Evolutionary conservation across 2,797 vertebrate genomes (phyloP).

Genomic region (Oceanodroma leucorhoa): DNA sequence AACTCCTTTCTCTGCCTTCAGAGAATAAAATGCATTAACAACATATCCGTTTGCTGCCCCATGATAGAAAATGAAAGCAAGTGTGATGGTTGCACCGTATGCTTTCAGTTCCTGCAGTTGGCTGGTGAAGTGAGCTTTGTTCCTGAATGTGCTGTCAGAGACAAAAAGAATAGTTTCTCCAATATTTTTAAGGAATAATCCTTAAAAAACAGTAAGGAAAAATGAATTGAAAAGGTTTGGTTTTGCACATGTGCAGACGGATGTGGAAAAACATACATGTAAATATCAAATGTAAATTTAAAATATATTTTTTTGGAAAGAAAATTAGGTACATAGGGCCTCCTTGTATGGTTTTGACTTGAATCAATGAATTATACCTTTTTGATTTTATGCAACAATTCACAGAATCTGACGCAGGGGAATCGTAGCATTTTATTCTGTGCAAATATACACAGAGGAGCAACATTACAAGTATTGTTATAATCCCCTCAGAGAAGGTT

Average conservation of each 20-base stretch:
- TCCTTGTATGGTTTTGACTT: background rate
- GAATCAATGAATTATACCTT: background rate
- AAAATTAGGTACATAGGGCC: background rate
- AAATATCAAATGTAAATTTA: background rate
- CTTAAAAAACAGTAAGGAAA: background rate
- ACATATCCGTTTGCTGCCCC: background rate
- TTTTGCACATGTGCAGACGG: background rate
- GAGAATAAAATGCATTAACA: conserved; percentile 44
- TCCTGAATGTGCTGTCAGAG: background rate
- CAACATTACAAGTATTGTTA: background rate
- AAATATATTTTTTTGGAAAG: background rate
- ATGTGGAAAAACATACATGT: background rate
- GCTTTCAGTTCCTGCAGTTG: background rate
- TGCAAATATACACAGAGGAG: background rate
- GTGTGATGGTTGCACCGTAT: background rate
- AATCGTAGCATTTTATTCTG: background rate
- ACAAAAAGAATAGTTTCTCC: background rate
- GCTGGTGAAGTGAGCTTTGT: background rate
- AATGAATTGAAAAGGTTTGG: background rate
- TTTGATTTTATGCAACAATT: background rate
- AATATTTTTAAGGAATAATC: background rate
- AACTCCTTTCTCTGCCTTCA: conserved; percentile 19
- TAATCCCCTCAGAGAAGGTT: background rate
- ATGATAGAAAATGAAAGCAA: conserved; percentile 17
- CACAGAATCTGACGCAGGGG: background rate